Conservation (phyloP, 2,113 vertebrate genomes). For the Formicarius rufipectus region DNA sequence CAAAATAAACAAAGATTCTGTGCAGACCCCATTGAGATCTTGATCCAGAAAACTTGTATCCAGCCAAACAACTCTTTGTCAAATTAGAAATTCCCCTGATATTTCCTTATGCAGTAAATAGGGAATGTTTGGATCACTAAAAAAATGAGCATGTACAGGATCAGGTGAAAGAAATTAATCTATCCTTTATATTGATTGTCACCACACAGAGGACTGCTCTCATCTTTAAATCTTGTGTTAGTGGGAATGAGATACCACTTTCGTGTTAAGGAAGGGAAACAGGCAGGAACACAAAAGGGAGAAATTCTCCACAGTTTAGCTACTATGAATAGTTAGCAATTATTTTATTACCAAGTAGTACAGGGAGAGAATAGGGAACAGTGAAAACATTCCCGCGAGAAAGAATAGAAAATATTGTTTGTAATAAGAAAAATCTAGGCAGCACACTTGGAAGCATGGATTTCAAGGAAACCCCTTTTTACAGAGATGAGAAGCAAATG, state of each 20-base stretch:
- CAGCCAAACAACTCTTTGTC: neutral
- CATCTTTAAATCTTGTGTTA: neutral
- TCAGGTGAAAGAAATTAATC: neutral
- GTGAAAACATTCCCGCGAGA: neutral
- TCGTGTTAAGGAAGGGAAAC: neutral
- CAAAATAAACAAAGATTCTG: conserved; percentile 26
- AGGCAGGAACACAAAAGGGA: neutral
- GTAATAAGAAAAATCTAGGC: neutral
- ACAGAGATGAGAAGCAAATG: conserved; percentile 10
- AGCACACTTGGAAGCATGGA: neutral
- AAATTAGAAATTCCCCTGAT: neutral
- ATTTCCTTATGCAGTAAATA: neutral
- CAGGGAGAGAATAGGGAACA: neutral
- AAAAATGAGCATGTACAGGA: neutral
- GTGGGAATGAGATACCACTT: neutral
- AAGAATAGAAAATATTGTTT: neutral
- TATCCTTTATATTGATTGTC: neutral
- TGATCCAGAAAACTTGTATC: neutral
- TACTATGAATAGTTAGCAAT: neutral
- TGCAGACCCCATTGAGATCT: neutral
- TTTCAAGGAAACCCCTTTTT: conserved; percentile 47
- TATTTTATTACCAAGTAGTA: neutral
- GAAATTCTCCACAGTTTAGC: neutral
- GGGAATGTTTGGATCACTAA: neutral
- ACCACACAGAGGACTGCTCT: neutral